Evolutionary conservation across 1,140 invertebrate species (phyloP), one percentile per base, ranked within the genome.

Genomic region (Dreissena polymorpha): DNA sequence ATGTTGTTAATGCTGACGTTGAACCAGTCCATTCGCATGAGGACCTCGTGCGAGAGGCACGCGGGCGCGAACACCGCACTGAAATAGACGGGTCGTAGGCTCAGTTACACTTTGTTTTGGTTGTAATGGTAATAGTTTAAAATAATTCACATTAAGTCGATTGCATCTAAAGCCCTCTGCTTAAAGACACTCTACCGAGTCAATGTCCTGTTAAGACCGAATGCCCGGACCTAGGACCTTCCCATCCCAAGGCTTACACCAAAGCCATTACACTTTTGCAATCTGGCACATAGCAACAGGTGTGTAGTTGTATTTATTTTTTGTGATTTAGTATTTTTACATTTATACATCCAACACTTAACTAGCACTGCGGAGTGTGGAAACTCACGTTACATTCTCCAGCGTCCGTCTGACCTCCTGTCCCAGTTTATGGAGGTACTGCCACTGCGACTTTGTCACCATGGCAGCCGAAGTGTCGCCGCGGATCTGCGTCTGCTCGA

Each of bases 401-500:
- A 98, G 94, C 49, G 97, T 97, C 64, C 95, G 94, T 55, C 97
- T 94, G 8, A 94, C 93, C 18, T 96, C 95, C 51, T 97, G 95
- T 0, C 97, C 97, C 93, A 98, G 97, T 87, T 96, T 95, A 88
- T 98, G 97, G 74, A 98, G 97, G 86, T 97, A 97, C 85, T 98
- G 96, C 97, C 97, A 98, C 90, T 98, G 97, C 79, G 97, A 95
- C 76, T 96, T 96, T 0, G 0, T 97, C 94, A 10, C 96, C 95
- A 1, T 71, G 10, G 83, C 80, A 6, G 83, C 76, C 18, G 84
- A 70, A n/a, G 88, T 84, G 55, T 98, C 97, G 0, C 96, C 97
- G 14, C 96, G 95, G 94, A 98, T 96, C 93, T 98, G 97, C 0
- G 97, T 97, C 90, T 98, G 97, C 91, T 98, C 97, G 92, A 98